Conservation (phyloP, 2,888 invertebrate genomes). For the Agrochola lota region DNA sequence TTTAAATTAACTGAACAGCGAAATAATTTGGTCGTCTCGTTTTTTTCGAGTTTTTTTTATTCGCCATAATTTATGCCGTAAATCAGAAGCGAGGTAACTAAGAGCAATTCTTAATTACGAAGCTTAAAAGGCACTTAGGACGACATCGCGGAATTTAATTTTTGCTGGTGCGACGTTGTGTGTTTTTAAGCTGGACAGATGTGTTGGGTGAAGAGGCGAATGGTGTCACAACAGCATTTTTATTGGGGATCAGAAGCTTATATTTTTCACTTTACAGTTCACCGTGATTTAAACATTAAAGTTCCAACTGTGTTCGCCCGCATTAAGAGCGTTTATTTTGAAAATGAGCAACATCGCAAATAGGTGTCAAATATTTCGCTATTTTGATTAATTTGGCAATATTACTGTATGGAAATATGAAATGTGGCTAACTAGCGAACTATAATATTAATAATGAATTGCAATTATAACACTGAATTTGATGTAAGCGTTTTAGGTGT, state of each 20-base stretch:
- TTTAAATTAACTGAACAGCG: constrained; percentile 75
- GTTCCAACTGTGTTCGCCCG: neutral
- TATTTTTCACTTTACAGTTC: neutral
- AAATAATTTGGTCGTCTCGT: constrained; percentile 73
- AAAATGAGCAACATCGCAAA: no score
- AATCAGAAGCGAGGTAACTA: constrained; percentile 81
- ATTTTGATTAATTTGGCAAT: no score
- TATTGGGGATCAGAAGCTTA: constrained; percentile 9
- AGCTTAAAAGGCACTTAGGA: constrained; percentile 76
- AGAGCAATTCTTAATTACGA: constrained; percentile 84
- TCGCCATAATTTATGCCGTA: constrained; percentile 81
- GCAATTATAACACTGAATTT: no score
- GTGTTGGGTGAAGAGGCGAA: constrained; percentile 4
- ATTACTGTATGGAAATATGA: no score
- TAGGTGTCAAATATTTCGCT: no score
- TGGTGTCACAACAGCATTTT: constrained; percentile 18
- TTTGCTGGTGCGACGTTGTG: constrained; percentile 63
- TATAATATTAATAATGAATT: no score
- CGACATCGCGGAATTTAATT: constrained; percentile 75
- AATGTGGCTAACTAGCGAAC: no score
- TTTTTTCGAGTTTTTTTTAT: constrained; percentile 72
- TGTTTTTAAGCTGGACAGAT: constrained; percentile 32
- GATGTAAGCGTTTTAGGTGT: no score
- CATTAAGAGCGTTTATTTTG: no score
- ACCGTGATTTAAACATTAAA: neutral